Percentiles rank a stretch among this genome's conserved stretches.
Conservation (phyloP, 1,140 invertebrate species). For the Formica exsecta region DNA sequence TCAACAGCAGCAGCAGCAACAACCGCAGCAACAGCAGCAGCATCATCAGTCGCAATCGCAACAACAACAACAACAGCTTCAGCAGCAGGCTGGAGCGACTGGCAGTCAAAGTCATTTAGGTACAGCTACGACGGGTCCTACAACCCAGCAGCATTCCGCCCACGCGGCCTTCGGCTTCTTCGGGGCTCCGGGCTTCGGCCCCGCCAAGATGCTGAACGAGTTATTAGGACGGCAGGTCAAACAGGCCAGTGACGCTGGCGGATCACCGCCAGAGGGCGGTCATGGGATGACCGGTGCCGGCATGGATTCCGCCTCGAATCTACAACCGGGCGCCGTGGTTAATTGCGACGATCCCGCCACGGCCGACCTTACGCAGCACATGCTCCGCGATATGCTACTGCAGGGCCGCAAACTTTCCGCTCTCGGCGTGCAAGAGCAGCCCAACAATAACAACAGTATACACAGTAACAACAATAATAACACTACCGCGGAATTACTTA, state of each 20-base stretch:
- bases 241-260: slow-evolving; percentile 90
- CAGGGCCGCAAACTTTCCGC: slow-evolving; percentile 91
- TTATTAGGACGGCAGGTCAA: slow-evolving; percentile 92
- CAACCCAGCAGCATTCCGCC: slow-evolving; percentile 84
- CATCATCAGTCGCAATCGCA: slow-evolving; percentile 71
- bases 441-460: slow-evolving; percentile 87
- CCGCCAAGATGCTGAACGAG: slow-evolving; percentile 94
- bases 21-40: slow-evolving; percentile 56
- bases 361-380: slow-evolving; percentile 92
- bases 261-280: slow-evolving; percentile 86
- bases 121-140: slow-evolving; percentile 83
- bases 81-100: slow-evolving; percentile 81
- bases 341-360: slow-evolving; percentile 85
- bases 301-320: slow-evolving; percentile 84
- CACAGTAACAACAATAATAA: slow-evolving; percentile 87
- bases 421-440: slow-evolving; percentile 82
- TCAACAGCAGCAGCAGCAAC: slow-evolving; percentile 66
- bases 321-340: slow-evolving; percentile 85
- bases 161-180: slow-evolving; percentile 89
- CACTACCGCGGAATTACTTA: slow-evolving; percentile 85
- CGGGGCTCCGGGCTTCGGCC: slow-evolving; percentile 90
- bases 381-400: slow-evolving; percentile 93
- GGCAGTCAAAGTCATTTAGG: slow-evolving; percentile 82
- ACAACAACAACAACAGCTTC: slow-evolving; percentile 71
- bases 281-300: slow-evolving; percentile 85